Evolutionary conservation across 2,113 vertebrate genomes (phyloP), one percentile per base, ranked within the genome.

Genomic region (Nerophis ophidion): DNA sequence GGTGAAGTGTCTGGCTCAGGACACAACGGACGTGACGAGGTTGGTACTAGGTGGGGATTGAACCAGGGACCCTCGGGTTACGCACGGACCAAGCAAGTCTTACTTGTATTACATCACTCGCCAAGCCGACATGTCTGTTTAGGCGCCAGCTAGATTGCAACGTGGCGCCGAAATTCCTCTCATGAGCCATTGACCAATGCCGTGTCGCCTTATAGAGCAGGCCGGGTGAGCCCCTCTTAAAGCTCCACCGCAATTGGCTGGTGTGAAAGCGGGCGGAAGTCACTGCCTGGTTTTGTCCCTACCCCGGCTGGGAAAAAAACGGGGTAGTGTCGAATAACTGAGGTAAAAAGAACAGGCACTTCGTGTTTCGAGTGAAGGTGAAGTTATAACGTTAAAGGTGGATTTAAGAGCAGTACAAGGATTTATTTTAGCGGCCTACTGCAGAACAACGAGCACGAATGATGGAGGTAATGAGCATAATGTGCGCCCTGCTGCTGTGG

Each of bases 101-200:
- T 48, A 48, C 46, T 47, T n/a, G 1, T 17, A 16, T 17, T 16
- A 7, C n/a, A 48, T 48, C 16, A 35, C 53, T n/a, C 8, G 38
- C 10, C 8, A 38, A 11, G 52, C 15, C 6, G 38, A 36, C 34
- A 16, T 26, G 36, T 48, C 46, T 26, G 8, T 33, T 44, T 45
- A 8, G 1, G 6, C 19, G 3, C 19, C 42, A 34, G 17, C 4
- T 6, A 13, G 13, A 60, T 75, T 89, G 87, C 88, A 85, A 93
- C 92, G 93, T 93, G 93, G 92, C 93, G 89, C 74, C 68, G 60
- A 59, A 68, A 66, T 67, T 56, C 57, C 19, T 79, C 70, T 76
- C 44, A 0, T 1, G 51, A 17, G 10, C 45, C 46, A 14, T 45
- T 9, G 67, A 63, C 90, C 89, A 91, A 91, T 91, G 12, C 69